Evolutionary conservation across 2,797 vertebrate species (phyloP).

Genomic region (Hippoglossus hippoglossus): DNA sequence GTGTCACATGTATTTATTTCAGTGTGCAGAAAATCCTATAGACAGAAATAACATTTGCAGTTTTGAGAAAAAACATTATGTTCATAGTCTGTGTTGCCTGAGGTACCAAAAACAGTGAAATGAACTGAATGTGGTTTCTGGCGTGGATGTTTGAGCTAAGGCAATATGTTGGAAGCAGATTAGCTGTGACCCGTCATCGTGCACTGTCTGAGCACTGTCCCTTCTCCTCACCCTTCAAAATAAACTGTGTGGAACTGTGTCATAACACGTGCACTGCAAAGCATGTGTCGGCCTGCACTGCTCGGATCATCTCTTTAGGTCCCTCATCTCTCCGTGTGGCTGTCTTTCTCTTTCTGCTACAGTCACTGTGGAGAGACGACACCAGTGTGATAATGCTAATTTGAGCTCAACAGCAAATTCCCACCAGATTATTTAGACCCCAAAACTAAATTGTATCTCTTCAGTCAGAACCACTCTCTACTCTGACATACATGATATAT

Average conservation of each 20-base stretch:
- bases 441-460: not conserved
- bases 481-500: not conserved
- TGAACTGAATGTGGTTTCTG: not conserved
- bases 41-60: too few relatives aligned
- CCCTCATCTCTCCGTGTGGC: not conserved
- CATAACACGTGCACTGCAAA: slow-evolving; percentile 36
- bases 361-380: not conserved
- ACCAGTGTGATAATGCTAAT: slow-evolving; percentile 47
- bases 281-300: slow-evolving; percentile 43
- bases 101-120: slow-evolving; percentile 1
- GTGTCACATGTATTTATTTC: too few relatives aligned
- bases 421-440: slow-evolving; percentile 25
- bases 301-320: slow-evolving; percentile 39
- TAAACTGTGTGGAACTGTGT: slow-evolving; percentile 23
- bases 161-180: slow-evolving; percentile 18
- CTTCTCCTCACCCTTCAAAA: slow-evolving; percentile 5
- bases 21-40: too few relatives aligned
- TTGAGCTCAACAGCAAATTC: slow-evolving; percentile 40
- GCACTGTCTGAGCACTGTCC: slow-evolving; percentile 7
- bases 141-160: slow-evolving; percentile 3
- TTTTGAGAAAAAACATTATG: not conserved
- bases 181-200: slow-evolving; percentile 13
- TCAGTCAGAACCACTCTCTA: not conserved
- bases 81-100: not conserved
- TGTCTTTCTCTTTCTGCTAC: not conserved